A percentile compares a stretch with the other conserved stretches of the same genome.
Evolutionary conservation across 2,888 invertebrate species (phyloP).

Genomic region (Epistrophe eligans): DNA sequence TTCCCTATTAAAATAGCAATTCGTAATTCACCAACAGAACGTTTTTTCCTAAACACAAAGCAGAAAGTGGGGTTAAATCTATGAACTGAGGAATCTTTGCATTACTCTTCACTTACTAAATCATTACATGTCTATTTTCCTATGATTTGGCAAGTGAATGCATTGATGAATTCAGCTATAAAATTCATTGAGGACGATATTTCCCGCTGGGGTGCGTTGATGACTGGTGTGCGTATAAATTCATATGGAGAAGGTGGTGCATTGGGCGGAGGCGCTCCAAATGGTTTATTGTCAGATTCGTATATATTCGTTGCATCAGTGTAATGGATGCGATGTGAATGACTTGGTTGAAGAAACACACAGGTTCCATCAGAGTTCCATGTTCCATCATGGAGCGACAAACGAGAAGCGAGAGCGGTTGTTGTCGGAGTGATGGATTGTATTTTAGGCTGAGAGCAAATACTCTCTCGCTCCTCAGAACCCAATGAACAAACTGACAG

Average conservation of each 20-base stretch:
- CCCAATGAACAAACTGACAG: conserved; percentile 49
- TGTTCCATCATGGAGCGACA: not conserved
- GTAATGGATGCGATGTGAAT: conserved; percentile 63
- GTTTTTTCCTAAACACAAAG: too few species aligned
- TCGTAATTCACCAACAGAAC: too few species aligned
- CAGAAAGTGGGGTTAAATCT: too few species aligned
- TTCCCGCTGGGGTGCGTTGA: not conserved
- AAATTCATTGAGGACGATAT: too few species aligned
- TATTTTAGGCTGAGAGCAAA: conserved; percentile 49
- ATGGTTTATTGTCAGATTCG: conserved; percentile 60
- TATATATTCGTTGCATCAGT: conserved; percentile 53
- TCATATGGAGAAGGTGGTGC: not conserved
- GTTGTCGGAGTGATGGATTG: conserved; percentile 66
- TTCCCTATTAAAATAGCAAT: too few species aligned
- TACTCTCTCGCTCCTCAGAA: conserved; percentile 44
- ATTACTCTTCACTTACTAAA: too few species aligned
- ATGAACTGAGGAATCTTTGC: too few species aligned
- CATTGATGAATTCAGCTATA: too few species aligned
- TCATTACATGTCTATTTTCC: too few species aligned
- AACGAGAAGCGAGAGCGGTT: conserved; percentile 27
- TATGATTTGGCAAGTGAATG: too few species aligned
- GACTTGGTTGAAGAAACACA: conserved; percentile 55
- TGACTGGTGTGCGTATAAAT: conserved; percentile 12
- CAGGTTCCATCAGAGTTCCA: conserved; percentile 11
- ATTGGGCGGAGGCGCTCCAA: conserved; percentile 11